phyloP scores from a whole-genome alignment of 2,113 vertebrate genomes.

The Tychaedon coryphoeus region DNA sequence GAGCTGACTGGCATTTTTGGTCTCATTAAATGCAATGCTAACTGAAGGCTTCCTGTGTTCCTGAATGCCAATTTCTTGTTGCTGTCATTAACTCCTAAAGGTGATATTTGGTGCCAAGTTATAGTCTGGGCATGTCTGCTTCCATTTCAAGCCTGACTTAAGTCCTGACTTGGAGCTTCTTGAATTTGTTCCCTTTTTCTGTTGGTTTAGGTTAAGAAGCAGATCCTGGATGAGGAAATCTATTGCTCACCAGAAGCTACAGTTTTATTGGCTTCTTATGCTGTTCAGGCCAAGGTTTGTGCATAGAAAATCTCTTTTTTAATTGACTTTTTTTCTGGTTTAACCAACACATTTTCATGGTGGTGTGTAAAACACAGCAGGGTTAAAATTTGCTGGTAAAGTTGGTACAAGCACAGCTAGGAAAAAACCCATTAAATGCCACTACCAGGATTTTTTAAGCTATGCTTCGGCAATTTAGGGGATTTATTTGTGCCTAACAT shows the following conservation, averaged over 20 bases:
- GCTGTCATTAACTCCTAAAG: not conserved
- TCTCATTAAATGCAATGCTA: not conserved
- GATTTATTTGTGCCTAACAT: not conserved
- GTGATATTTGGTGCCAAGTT: slow-evolving; percentile 24
- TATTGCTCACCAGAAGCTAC: slow-evolving; percentile 92
- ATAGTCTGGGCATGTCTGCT: not conserved
- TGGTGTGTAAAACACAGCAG: not conserved
- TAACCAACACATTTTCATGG: not conserved
- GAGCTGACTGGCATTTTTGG: not conserved
- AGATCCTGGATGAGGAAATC: slow-evolving; percentile 93
- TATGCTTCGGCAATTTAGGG: not conserved
- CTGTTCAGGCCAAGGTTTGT: slow-evolving; percentile 91
- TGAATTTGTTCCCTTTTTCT: not conserved
- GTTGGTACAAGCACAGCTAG: not conserved
- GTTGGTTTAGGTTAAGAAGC: slow-evolving; percentile 86
- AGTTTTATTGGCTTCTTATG: slow-evolving; percentile 89
- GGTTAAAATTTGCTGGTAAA: not conserved
- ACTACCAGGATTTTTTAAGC: not conserved
- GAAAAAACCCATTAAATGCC: not conserved
- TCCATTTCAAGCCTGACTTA: not conserved
- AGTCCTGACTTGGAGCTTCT: not conserved
- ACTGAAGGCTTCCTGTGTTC: not conserved
- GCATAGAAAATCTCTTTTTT: not conserved
- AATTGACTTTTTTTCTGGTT: not conserved
- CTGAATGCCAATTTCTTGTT: not conserved